Conservation (phyloP, 2,113 vertebrate genomes). For the Spea bombifrons region DNA sequence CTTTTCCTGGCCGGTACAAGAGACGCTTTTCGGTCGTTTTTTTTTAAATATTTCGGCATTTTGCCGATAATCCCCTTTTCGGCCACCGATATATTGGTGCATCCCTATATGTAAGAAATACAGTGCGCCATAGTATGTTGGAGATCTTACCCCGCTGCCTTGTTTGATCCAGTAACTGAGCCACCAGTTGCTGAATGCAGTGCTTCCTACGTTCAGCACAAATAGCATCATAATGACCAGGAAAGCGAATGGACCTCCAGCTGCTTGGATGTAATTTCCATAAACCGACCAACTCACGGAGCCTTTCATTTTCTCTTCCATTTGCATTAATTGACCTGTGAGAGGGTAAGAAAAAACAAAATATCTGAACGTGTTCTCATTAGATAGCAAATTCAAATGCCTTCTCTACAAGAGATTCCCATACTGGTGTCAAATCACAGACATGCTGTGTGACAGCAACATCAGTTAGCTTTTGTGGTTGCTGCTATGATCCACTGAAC, state of each 20-base stretch:
- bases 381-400: too few relatives aligned
- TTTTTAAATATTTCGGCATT: too few relatives aligned
- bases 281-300: constrained; percentile 85
- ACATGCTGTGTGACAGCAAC: too few relatives aligned
- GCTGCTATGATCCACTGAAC: too few relatives aligned
- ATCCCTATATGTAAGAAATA: background rate
- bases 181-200: constrained; percentile 92
- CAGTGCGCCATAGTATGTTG: background rate
- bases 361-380: too few relatives aligned
- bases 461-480: too few relatives aligned
- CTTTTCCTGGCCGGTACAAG: too few relatives aligned
- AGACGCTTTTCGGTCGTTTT: too few relatives aligned
- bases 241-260: constrained; percentile 80
- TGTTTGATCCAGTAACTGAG: constrained; percentile 94
- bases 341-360: background rate
- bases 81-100: too few relatives aligned
- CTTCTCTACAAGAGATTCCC: too few relatives aligned
- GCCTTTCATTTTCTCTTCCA: constrained; percentile 83
- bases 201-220: constrained; percentile 85
- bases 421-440: too few relatives aligned
- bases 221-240: constrained; percentile 82
- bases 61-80: too few relatives aligned
- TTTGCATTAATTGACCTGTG: constrained; percentile 74
- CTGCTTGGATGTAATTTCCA: constrained; percentile 78
- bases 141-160: constrained; percentile 84